phyloP scores from a whole-genome alignment of 2,888 invertebrate genomes.

The Pristionchus exspectatus region DNA sequence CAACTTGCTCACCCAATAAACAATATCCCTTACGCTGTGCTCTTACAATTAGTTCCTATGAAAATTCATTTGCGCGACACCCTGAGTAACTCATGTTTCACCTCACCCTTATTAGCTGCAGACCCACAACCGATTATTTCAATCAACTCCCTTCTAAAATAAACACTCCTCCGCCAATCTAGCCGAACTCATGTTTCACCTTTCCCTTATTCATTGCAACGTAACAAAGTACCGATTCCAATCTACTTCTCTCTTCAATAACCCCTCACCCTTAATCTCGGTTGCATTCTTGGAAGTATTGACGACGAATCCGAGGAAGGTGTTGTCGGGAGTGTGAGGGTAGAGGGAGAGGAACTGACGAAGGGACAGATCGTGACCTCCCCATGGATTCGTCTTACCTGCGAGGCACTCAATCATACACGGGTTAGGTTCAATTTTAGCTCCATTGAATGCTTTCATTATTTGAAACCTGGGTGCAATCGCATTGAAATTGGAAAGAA shows the following conservation, averaged over 20 bases:
- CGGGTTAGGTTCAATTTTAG: no score
- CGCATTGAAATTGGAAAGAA: no score
- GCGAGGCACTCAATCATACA: background rate
- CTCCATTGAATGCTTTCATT: no score
- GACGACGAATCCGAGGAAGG: constrained; percentile 81
- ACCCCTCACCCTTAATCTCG: background rate
- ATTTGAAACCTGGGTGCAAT: no score
- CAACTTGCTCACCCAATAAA: no score
- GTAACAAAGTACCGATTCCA: no score
- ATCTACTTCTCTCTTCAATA: background rate
- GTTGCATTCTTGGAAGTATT: constrained; percentile 10
- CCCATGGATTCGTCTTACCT: constrained; percentile 79
- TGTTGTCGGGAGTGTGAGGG: constrained; percentile 81
- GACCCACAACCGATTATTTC: background rate
- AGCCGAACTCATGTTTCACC: no score
- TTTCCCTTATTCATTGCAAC: no score
- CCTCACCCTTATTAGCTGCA: background rate
- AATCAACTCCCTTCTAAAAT: background rate
- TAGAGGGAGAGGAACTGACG: constrained; percentile 78
- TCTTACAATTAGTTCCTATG: no score
- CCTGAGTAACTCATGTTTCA: background rate
- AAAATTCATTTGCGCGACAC: background rate
- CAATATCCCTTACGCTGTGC: no score
- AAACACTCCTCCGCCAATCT: no score
- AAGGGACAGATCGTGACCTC: constrained; percentile 80